These are phyloP conservation scores for Paradoxurus hermaphroditus DNA, from an alignment of 2,113 vertebrate genomes.

Conservation along the genomic window DNA sequence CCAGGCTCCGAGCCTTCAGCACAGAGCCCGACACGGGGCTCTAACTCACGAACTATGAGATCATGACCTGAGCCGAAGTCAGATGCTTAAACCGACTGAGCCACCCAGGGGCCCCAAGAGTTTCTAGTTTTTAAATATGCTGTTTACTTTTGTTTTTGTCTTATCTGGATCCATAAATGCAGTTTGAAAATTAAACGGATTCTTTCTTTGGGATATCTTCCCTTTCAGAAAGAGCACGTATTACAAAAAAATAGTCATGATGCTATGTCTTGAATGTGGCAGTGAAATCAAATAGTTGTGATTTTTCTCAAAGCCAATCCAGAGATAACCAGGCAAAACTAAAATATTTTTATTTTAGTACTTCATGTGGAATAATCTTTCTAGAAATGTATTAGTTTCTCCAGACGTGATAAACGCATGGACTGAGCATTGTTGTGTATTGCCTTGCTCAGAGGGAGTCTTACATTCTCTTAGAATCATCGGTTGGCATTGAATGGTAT, in stretches of 20 bases:
- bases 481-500: background rate
- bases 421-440: background rate
- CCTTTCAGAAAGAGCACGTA: background rate
- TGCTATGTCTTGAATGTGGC: background rate
- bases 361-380: background rate
- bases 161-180: background rate
- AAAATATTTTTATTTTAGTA: conserved; percentile 1
- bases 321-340: background rate
- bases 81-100: too few species aligned
- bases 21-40: too few species aligned
- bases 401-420: background rate
- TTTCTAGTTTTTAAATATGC: conserved; percentile 1
- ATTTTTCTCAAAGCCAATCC: background rate
- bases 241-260: background rate
- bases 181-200: conserved; percentile 22
- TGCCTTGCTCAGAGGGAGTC: background rate
- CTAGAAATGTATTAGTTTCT: background rate
- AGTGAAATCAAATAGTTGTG: background rate
- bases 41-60: too few species aligned
- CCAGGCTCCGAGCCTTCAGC: too few species aligned
- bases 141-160: background rate
- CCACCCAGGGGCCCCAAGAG: too few species aligned
- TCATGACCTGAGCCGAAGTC: too few species aligned
- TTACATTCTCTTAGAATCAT: background rate
- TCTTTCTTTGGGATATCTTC: background rate